These are phyloP conservation scores for Caenorhabditis remanei DNA, from an alignment of 1,140 invertebrate genomes.

Conservation along the genomic window DNA sequence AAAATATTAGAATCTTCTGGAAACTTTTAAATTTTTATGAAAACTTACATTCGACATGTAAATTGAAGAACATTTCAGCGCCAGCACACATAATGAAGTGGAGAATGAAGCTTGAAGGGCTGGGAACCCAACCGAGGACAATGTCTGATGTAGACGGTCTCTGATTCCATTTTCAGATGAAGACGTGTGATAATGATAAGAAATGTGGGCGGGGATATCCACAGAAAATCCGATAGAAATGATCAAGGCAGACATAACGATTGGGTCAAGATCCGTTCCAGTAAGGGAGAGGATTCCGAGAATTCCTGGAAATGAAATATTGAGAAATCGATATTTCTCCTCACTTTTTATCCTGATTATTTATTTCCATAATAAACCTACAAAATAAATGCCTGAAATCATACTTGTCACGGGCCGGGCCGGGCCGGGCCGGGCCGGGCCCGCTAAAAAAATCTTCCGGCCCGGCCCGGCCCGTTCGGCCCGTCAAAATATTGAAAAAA, in stretches of 20 bases:
- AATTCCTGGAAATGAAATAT: slow-evolving; percentile 69
- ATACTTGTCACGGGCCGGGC: too few relatives aligned
- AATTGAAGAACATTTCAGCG: slow-evolving; percentile 70
- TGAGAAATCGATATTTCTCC: too few relatives aligned
- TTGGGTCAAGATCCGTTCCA: slow-evolving; percentile 78
- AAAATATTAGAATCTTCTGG: not conserved
- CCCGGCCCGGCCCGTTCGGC: too few relatives aligned
- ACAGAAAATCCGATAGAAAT: slow-evolving; percentile 80
- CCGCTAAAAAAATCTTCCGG: too few relatives aligned
- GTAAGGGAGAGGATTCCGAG: slow-evolving; percentile 79
- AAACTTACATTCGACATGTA: slow-evolving; percentile 74
- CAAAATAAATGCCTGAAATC: too few relatives aligned
- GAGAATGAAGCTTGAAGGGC: slow-evolving; percentile 74
- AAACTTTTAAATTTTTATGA: not conserved
- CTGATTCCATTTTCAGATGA: slow-evolving; percentile 39
- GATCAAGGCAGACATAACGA: slow-evolving; percentile 80
- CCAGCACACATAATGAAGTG: slow-evolving; percentile 74
- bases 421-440: too few relatives aligned
- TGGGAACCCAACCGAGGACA: slow-evolving; percentile 78
- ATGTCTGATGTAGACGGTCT: slow-evolving; percentile 64
- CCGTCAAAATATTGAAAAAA: too few relatives aligned
- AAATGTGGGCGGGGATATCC: slow-evolving; percentile 79
- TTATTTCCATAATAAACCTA: too few relatives aligned
- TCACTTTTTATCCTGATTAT: too few relatives aligned
- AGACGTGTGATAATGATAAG: slow-evolving; percentile 80